Evolutionary conservation across 2,113 vertebrate genomes (phyloP).

Genomic region (Solea senegalensis): DNA sequence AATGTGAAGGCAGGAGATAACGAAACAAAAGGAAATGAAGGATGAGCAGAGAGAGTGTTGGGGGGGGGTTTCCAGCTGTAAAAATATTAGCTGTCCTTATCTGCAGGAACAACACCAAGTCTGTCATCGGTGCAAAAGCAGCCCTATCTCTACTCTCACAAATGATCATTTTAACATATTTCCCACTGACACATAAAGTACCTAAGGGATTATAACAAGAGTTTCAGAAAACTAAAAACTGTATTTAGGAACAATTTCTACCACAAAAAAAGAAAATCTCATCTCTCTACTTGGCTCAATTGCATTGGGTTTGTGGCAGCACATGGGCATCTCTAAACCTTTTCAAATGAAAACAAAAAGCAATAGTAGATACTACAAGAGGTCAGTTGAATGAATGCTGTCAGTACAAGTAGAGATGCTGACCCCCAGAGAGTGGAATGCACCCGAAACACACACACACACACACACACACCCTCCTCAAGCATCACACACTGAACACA

Average conservation of each 20-base stretch:
- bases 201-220: too few species aligned
- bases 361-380: neutral
- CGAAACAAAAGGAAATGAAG: constrained; percentile 16
- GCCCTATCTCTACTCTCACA: neutral
- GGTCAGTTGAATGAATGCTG: constrained; percentile 12
- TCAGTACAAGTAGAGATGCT: constrained; percentile 52
- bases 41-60: neutral
- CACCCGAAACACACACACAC: constrained; percentile 41
- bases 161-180: neutral
- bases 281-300: neutral
- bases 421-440: constrained; percentile 69
- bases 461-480: constrained; percentile 20
- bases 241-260: too few species aligned
- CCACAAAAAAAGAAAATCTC: too few species aligned
- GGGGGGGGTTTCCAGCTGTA: constrained; percentile 51
- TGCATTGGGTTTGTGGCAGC: neutral
- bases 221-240: too few species aligned
- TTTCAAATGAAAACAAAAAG: neutral
- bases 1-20: constrained; percentile 12
- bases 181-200: too few species aligned
- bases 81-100: constrained; percentile 60
- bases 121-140: constrained; percentile 7
- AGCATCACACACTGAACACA: constrained; percentile 45
- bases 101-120: constrained; percentile 37
- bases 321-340: neutral